A percentile compares a stretch with the other conserved stretches of the same genome.
These are phyloP conservation scores for Gila robusta DNA, from an alignment of 2,797 vertebrate species.

Conservation along the genomic window DNA sequence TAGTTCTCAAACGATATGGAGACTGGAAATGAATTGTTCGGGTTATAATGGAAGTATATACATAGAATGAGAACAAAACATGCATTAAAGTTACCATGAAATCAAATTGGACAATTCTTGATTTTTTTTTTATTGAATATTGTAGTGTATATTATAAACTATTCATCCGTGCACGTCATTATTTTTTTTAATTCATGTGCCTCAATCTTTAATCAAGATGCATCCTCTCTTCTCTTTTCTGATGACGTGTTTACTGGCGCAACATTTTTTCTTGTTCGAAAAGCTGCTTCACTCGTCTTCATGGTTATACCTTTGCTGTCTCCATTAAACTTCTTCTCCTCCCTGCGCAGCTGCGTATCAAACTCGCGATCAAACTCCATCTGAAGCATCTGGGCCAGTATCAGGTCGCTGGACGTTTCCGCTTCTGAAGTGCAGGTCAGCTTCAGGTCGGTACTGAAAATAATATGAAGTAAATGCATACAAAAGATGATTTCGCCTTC, in stretches of 20 bases:
- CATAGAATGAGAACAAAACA: not conserved
- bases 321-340: conserved; percentile 96
- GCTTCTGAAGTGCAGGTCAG: conserved; percentile 76
- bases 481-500: not conserved
- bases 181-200: not conserved
- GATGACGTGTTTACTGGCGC: not conserved
- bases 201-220: not conserved
- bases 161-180: not conserved
- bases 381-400: conserved; percentile 97
- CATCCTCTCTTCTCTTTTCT: not conserved
- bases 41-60: not conserved
- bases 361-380: conserved; percentile 96
- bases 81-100: not conserved
- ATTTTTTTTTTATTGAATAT: not conserved
- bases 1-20: conserved; percentile 99
- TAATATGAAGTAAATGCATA: not conserved
- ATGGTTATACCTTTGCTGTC: conserved; percentile 91
- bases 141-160: not conserved
- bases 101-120: not conserved
- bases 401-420: conserved; percentile 92
- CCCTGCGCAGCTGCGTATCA: conserved; percentile 90
- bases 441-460: conserved; percentile 73
- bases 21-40: conserved; percentile 75
- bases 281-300: not conserved
- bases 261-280: not conserved